Evolutionary conservation across 2,888 invertebrate genomes (phyloP), one percentile per base, ranked within the genome.

Genomic region (Bunonema sp.): DNA sequence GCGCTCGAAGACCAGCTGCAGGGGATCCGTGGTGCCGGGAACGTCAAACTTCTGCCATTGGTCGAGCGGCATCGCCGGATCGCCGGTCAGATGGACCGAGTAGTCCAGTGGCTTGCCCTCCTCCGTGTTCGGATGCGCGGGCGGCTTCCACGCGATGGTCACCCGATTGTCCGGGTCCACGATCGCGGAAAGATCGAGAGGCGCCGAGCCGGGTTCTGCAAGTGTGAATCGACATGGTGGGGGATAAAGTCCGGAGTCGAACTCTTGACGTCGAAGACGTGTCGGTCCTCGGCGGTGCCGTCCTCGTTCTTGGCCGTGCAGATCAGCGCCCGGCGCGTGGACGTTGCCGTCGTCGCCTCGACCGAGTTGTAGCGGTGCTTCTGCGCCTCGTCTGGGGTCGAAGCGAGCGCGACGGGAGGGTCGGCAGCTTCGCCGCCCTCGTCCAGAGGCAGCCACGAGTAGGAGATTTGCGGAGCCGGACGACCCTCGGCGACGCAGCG

Each of bases 301-400:
- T 65, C 67, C 5, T 53, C 51, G 41, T 65, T 65, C 37, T 63
- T 45, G 3, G 65, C 65, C 33, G 62, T 58, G 37, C 65, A 65
- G 28, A 66, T 44, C 20, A 65, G 46, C 21, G 50, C 39, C 37
- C 65, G 40, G 24, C 48, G 50, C 1, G 65, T 62, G 2, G 50
- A 46, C 1, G 65, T 65, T 3, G 54, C 55, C 7, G 65, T 24
- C 5, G 16, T 7, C 12, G 39, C 42, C 20, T 54, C 54, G 29
- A 54, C 57, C 16, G 65, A 62, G 4, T 45, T 47, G 43, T 61
- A 66, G 18, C 48, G 52, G 39, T 65, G 61, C 20, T 50, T 47
- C 34, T 56, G 49, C 19, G 45, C 45, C 1, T 45, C 47, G 28
- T 50, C 50, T 3, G 53, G 29, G 12, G 54, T 3, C 21, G 8